A percentile compares a stretch with the other conserved stretches of the same genome.
Evolutionary conservation across 2,113 vertebrate species (phyloP).

Genomic region (Ia io): DNA sequence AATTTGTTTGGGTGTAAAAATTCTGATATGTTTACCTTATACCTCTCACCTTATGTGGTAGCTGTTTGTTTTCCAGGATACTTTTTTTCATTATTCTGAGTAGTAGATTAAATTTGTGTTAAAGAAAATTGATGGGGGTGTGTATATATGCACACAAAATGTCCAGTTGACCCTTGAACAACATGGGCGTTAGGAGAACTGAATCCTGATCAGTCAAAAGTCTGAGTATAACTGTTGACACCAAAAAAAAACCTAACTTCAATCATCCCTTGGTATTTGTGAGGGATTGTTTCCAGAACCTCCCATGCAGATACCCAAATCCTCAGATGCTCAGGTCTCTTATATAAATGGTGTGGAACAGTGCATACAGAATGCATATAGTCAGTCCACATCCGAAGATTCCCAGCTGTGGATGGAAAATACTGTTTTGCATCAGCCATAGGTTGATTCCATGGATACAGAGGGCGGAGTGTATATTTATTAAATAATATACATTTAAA

Average conservation of each 20-base stretch:
- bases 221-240: not conserved
- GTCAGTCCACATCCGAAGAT: not conserved
- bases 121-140: not conserved
- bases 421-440: not conserved
- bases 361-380: not conserved
- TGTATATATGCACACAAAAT: not conserved
- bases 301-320: not conserved
- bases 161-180: not conserved
- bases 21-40: not conserved
- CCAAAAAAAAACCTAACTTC: not conserved
- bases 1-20: slow-evolving; percentile 18
- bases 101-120: slow-evolving; percentile 21
- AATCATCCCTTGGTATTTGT: not conserved
- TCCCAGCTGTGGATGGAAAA: not conserved
- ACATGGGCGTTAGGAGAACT: not conserved
- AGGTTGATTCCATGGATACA: not conserved
- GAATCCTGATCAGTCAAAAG: not conserved
- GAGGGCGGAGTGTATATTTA: not conserved
- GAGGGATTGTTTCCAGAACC: not conserved
- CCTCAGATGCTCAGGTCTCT: not conserved
- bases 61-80: not conserved
- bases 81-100: not conserved
- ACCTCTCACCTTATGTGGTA: not conserved
- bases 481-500: not conserved
- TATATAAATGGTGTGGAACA: not conserved